Conservation (phyloP, 1,140 invertebrate species). For the Calliopsis andreniformis region DNA sequence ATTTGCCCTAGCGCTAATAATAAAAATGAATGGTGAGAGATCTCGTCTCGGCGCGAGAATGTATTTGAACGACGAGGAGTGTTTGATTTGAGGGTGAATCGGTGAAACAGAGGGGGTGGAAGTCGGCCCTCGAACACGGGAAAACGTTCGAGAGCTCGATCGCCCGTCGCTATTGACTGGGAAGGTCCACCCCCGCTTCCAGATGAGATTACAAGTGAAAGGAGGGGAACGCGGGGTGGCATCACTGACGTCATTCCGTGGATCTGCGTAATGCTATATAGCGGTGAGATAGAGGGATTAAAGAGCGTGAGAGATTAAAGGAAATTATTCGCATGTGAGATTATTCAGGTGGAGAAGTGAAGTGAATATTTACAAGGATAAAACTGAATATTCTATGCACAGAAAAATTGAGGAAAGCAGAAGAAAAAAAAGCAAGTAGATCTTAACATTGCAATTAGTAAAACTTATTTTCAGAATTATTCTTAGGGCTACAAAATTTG, state of each 20-base stretch:
- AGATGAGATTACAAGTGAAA: slow-evolving; percentile 4
- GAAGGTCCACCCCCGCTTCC: slow-evolving; percentile 6
- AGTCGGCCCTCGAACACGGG: slow-evolving; percentile 4
- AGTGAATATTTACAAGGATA: no score
- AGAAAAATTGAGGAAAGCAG: no score
- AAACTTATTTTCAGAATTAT: no score
- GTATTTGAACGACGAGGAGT: no score
- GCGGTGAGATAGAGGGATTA: not conserved
- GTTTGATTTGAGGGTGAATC: no score
- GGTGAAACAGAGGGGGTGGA: not conserved
- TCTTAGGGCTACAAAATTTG: no score
- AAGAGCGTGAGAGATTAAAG: not conserved
- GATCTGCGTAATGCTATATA: not conserved
- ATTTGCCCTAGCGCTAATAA: not conserved
- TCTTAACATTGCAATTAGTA: no score
- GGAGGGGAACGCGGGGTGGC: not conserved
- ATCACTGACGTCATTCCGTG: slow-evolving; percentile 14
- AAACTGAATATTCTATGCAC: no score
- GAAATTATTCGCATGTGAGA: slow-evolving; percentile 1
- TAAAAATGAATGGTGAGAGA: not conserved
- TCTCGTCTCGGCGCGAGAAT: no score
- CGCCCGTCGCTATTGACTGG: slow-evolving; percentile 15
- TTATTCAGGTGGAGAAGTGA: not conserved
- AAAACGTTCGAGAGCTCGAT: slow-evolving; percentile 8
- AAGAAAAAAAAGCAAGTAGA: no score